Evolutionary conservation across 2,888 invertebrate genomes (phyloP).

Genomic region (Carterocephalus palaemon): DNA sequence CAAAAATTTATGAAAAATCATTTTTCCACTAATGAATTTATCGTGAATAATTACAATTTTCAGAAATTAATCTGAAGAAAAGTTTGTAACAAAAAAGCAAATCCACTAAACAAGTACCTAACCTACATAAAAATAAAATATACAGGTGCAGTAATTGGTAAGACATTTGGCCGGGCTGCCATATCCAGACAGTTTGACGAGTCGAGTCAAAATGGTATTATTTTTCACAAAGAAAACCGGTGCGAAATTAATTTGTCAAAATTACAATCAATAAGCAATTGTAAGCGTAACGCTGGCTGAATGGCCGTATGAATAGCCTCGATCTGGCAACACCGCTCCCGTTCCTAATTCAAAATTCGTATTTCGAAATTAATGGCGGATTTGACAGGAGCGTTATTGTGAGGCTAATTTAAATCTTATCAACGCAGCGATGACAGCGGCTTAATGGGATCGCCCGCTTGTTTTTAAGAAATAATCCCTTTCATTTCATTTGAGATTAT

Average conservation of each 20-base stretch:
- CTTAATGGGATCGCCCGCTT: conserved; percentile 72
- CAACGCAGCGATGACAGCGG: conserved; percentile 73
- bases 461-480: conserved; percentile 65
- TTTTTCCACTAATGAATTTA: too few relatives aligned
- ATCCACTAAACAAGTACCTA: too few relatives aligned
- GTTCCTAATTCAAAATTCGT: conserved; percentile 72
- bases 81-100: too few relatives aligned
- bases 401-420: conserved; percentile 78
- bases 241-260: conserved; percentile 52
- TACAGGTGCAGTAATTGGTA: too few relatives aligned
- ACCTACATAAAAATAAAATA: too few relatives aligned
- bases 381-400: conserved; percentile 78
- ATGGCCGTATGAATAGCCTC: conserved; percentile 32
- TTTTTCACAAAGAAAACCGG: conserved; percentile 18
- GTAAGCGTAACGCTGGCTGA: conserved; percentile 30
- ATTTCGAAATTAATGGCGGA: conserved; percentile 72
- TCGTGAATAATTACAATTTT: too few relatives aligned
- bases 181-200: conserved; percentile 7
- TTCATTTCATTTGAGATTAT: conserved; percentile 48
- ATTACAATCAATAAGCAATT: conserved; percentile 42
- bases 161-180: conserved; percentile 4
- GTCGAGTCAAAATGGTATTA: conserved; percentile 21
- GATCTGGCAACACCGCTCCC: conserved; percentile 56
- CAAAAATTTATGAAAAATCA: too few relatives aligned
- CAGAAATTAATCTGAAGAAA: too few relatives aligned